phyloP scores from a whole-genome alignment of 2,888 invertebrate species.

The Drosophila buzzatii region DNA sequence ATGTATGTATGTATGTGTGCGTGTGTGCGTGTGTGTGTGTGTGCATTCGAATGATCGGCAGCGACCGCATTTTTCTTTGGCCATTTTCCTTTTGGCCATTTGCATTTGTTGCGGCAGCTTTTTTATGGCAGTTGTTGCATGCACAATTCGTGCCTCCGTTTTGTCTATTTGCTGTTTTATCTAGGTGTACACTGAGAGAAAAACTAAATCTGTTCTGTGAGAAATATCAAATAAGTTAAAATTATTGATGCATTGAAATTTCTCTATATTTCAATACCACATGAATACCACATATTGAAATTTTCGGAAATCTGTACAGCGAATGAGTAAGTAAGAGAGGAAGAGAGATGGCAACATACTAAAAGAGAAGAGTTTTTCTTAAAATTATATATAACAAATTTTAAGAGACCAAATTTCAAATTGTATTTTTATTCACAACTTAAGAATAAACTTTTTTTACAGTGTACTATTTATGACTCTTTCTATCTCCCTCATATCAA shows the following conservation, averaged over 20 bases:
- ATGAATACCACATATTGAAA: not conserved
- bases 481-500: too few species aligned
- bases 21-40: not conserved
- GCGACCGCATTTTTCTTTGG: constrained; percentile 36
- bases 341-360: not conserved
- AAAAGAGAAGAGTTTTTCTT: too few species aligned
- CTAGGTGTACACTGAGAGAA: constrained; percentile 1
- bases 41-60: constrained; percentile 26
- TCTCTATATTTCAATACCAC: not conserved
- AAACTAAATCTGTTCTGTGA: not conserved
- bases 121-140: constrained; percentile 41
- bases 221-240: too few species aligned
- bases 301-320: not conserved
- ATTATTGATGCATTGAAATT: not conserved
- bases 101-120: constrained; percentile 33
- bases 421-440: not conserved
- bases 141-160: constrained; percentile 26
- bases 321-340: not conserved
- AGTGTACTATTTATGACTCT: not conserved
- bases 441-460: not conserved
- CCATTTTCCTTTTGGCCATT: constrained; percentile 26
- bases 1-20: not conserved
- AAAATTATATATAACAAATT: not conserved
- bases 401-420: not conserved
- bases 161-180: constrained; percentile 14